Conservation (phyloP, 2,113 vertebrate genomes). For the Taurulus bubalis region DNA sequence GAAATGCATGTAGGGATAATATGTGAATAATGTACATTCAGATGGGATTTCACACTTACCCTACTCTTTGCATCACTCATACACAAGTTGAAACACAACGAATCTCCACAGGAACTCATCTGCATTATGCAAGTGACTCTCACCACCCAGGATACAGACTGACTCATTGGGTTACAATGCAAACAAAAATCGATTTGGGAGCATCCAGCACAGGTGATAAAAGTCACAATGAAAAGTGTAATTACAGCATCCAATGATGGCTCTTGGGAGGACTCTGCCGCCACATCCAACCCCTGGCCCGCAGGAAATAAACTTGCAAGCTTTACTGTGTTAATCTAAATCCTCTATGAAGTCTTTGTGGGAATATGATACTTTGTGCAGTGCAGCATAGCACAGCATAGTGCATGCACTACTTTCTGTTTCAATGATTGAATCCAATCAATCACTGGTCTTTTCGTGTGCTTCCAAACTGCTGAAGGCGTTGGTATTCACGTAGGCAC, state of each 20-base stretch:
- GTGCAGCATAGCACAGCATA: conserved; percentile 5
- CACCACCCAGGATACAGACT: neutral
- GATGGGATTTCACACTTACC: neutral
- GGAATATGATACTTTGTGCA: conserved; percentile 31
- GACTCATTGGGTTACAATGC: conserved; percentile 61
- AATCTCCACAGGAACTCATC: conserved; percentile 18
- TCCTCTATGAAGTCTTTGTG: conserved; percentile 30
- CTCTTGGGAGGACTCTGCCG: conserved; percentile 49
- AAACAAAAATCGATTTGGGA: conserved; percentile 66
- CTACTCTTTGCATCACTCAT: neutral
- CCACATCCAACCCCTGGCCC: conserved; percentile 45
- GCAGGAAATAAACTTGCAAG: conserved; percentile 55
- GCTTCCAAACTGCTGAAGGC: conserved; percentile 18
- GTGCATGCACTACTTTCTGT: conserved; percentile 36
- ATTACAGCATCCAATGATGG: conserved; percentile 44
- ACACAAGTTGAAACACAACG: neutral
- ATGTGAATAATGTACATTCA: neutral
- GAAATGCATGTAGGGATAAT: neutral
- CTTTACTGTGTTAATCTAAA: conserved; percentile 57
- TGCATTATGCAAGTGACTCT: conserved; percentile 36
- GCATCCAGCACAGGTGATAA: conserved; percentile 50
- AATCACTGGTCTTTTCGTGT: conserved; percentile 50
- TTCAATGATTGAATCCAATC: conserved; percentile 43
- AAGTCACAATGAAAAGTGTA: conserved; percentile 64
- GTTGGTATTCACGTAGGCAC: conserved; percentile 30